Conservation (phyloP, 2,888 invertebrate species). For the Idaea biselata region DNA sequence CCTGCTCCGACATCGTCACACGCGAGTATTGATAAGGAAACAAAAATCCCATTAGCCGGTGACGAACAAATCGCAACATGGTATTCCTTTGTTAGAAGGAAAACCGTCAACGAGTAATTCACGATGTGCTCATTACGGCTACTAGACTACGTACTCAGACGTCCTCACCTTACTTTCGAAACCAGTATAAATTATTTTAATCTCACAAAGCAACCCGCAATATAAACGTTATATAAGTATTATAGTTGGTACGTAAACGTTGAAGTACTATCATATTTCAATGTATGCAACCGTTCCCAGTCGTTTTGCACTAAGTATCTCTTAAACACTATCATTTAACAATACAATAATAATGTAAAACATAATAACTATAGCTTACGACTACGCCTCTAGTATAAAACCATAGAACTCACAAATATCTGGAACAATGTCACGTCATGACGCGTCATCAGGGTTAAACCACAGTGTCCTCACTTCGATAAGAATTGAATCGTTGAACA, state of each 20-base stretch:
- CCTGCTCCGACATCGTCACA: slow-evolving; percentile 38
- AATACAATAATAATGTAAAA: slow-evolving; percentile 68
- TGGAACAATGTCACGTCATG: slow-evolving; percentile 37
- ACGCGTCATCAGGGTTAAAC: slow-evolving; percentile 49
- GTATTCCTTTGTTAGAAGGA: slow-evolving; percentile 39
- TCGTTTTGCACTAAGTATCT: slow-evolving; percentile 73
- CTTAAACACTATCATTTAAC: slow-evolving; percentile 68
- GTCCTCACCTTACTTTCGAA: slow-evolving; percentile 30
- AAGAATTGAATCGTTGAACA: slow-evolving; percentile 69
- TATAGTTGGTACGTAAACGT: slow-evolving; percentile 33
- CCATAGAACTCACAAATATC: slow-evolving; percentile 51
- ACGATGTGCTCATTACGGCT: slow-evolving; percentile 30
- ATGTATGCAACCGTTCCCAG: slow-evolving; percentile 74
- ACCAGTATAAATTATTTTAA: slow-evolving; percentile 26
- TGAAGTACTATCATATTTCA: slow-evolving; percentile 32
- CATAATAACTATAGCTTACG: slow-evolving; percentile 69
- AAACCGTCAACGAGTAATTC: slow-evolving; percentile 26
- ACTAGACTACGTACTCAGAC: slow-evolving; percentile 16
- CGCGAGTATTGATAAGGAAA: slow-evolving; percentile 50
- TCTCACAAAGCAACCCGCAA: slow-evolving; percentile 43
- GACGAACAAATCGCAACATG: slow-evolving; percentile 38
- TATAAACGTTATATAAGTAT: slow-evolving; percentile 29
- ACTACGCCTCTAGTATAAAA: slow-evolving; percentile 62
- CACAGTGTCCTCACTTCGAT: slow-evolving; percentile 60
- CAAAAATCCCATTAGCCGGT: slow-evolving; percentile 40